Conservation (phyloP, 1,140 invertebrate genomes). For the Aphis gossypii region DNA sequence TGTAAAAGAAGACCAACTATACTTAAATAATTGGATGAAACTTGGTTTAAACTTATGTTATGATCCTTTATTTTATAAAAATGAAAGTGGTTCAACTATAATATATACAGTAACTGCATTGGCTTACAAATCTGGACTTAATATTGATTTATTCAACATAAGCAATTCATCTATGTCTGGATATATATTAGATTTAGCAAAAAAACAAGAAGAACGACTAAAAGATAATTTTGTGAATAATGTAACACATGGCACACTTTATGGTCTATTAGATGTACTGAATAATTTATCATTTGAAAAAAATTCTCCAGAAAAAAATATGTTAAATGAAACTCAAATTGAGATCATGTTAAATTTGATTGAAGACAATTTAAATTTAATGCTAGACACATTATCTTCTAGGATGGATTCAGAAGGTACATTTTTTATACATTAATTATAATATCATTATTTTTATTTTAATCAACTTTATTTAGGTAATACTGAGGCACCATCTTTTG, state of each 20-base stretch:
- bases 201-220: constrained; percentile 63
- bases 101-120: constrained; percentile 64
- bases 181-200: constrained; percentile 62
- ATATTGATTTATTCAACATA: constrained; percentile 38
- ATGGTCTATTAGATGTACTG: constrained; percentile 64
- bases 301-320: constrained; percentile 59
- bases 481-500: constrained; percentile 69
- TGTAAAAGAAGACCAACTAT: constrained; percentile 33
- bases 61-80: constrained; percentile 68
- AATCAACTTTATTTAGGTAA: constrained; percentile 55
- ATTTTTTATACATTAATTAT: background rate
- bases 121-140: constrained; percentile 53
- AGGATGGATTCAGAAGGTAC: constrained; percentile 39
- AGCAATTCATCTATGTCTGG: constrained; percentile 46
- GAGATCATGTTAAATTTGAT: constrained; percentile 63
- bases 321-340: constrained; percentile 60
- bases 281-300: constrained; percentile 61
- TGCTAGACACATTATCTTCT: constrained; percentile 64
- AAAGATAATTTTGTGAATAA: constrained; percentile 65
- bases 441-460: background rate
- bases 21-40: constrained; percentile 61
- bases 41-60: constrained; percentile 65
- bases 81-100: constrained; percentile 67
- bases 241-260: constrained; percentile 63
- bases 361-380: constrained; percentile 64